Conservation (phyloP, 2,888 invertebrate species). For the Bellardia bayeri region DNA sequence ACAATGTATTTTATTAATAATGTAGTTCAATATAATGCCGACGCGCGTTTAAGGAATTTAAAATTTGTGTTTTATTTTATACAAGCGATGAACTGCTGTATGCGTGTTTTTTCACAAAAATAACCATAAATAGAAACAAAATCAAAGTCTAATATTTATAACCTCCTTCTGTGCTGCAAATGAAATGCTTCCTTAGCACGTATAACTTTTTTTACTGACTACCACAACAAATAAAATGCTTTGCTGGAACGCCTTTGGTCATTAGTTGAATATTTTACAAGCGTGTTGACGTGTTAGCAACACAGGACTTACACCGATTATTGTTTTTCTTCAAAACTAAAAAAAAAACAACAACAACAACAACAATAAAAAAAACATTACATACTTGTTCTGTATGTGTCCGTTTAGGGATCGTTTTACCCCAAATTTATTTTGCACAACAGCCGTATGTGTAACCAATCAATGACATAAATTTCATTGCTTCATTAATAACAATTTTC, state of each 20-base stretch:
- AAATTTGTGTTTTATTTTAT: too few species aligned
- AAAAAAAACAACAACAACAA: neutral
- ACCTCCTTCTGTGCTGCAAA: too few species aligned
- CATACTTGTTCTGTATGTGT: neutral
- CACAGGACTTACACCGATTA: neutral
- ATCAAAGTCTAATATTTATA: too few species aligned
- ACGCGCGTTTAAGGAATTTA: too few species aligned
- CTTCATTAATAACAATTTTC: conserved; percentile 31
- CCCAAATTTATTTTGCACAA: neutral
- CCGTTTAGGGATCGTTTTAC: neutral
- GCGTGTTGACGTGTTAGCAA: conserved; percentile 1
- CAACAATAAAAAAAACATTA: conserved; percentile 7
- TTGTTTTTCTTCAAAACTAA: neutral
- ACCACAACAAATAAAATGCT: neutral
- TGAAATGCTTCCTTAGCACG: too few species aligned
- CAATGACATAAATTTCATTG: conserved; percentile 25
- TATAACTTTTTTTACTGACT: neutral
- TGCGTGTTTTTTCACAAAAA: too few species aligned
- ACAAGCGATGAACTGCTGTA: too few species aligned
- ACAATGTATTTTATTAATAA: too few species aligned
- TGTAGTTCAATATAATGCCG: too few species aligned
- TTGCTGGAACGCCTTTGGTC: neutral
- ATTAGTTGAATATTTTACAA: neutral
- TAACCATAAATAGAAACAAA: too few species aligned
- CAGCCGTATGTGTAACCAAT: neutral